phyloP scores from a whole-genome alignment of 2,113 vertebrate genomes.

The Hiodon alosoides region DNA sequence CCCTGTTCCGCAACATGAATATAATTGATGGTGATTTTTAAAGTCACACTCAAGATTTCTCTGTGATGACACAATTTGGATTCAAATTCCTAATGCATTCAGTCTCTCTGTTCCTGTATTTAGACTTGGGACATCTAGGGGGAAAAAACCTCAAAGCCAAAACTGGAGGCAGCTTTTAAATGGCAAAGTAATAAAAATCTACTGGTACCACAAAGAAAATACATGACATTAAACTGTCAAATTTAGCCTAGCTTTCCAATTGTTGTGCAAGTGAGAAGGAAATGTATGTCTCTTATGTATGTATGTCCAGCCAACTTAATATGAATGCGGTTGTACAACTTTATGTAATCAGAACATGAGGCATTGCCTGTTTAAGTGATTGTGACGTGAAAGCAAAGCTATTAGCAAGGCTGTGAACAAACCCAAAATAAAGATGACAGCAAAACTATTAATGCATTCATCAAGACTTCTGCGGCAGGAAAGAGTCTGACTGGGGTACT shows the following conservation, averaged over 20 bases:
- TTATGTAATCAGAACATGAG: conserved; percentile 3
- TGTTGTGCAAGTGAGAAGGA: background rate
- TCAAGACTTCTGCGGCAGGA: background rate
- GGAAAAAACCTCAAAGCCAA: too few relatives aligned
- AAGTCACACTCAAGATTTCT: background rate
- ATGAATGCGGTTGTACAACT: background rate
- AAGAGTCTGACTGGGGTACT: background rate
- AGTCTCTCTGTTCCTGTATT: too few relatives aligned
- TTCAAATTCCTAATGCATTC: too few relatives aligned
- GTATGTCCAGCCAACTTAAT: background rate
- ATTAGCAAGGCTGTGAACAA: background rate
- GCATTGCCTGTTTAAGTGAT: background rate
- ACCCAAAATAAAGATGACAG: background rate
- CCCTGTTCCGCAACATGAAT: conserved; percentile 2
- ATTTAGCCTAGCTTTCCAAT: background rate
- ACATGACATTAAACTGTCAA: background rate
- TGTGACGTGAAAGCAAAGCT: too few relatives aligned
- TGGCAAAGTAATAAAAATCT: too few relatives aligned
- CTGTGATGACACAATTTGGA: too few relatives aligned
- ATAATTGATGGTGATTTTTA: conserved; percentile 15
- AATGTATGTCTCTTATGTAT: background rate
- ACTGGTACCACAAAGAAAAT: background rate
- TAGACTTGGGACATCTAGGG: too few relatives aligned
- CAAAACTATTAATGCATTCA: conserved; percentile 9
- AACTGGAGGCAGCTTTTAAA: background rate